Evolutionary conservation across 2,888 invertebrate genomes (phyloP).

Genomic region (Drosophila planitibia): DNA sequence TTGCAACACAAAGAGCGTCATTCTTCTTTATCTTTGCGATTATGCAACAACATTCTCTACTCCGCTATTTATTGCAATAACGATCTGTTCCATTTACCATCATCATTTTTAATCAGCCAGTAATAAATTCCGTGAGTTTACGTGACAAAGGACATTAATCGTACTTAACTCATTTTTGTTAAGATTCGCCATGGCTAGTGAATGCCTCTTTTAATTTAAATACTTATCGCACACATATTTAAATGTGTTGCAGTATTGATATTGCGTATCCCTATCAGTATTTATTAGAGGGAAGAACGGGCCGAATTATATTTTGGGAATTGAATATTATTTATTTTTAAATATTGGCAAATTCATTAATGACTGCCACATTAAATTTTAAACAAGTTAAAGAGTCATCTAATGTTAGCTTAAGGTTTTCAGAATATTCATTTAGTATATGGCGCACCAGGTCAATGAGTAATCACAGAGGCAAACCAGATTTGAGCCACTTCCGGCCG

Average conservation of each 20-base stretch:
- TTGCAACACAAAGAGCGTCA: conserved; percentile 44
- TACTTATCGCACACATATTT: not conserved
- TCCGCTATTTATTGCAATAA: conserved; percentile 43
- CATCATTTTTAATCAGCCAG: conserved; percentile 15
- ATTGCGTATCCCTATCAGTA: not conserved
- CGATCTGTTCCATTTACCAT: conserved; percentile 9
- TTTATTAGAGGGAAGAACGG: not conserved
- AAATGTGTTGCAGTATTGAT: not conserved
- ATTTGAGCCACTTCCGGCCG: conserved; percentile 22
- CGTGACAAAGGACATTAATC: not conserved
- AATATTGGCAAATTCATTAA: not conserved
- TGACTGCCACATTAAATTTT: not conserved
- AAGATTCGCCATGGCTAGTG: not conserved
- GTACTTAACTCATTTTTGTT: not conserved
- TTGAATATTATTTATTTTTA: not conserved
- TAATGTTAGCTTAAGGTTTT: not conserved
- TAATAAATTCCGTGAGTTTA: not conserved
- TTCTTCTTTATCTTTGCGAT: conserved; percentile 41
- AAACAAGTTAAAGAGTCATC: not conserved
- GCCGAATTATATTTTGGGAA: not conserved
- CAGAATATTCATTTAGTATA: not conserved
- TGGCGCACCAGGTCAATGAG: not conserved
- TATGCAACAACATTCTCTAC: conserved; percentile 34
- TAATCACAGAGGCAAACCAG: conserved; percentile 12
- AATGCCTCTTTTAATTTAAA: not conserved